A percentile compares a stretch with the other conserved stretches of the same genome.
phyloP scores from a whole-genome alignment of 2,888 invertebrate species.

The Anodontia alba region DNA sequence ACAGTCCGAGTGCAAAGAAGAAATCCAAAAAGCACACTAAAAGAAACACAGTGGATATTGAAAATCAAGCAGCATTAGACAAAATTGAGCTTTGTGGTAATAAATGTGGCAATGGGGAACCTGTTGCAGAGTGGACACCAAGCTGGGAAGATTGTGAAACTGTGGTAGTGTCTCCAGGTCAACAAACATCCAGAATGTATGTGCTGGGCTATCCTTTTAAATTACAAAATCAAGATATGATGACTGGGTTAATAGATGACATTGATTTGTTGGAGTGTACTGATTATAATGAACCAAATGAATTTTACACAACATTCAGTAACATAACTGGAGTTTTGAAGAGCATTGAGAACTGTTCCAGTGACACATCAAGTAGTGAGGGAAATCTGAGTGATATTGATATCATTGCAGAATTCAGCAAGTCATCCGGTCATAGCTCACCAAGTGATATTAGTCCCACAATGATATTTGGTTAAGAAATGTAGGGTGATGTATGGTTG shows the following conservation, averaged over 20 bases:
- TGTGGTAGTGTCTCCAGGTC: constrained; percentile 50
- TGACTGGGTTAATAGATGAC: not conserved
- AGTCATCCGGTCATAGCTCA: constrained; percentile 1
- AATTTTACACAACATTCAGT: not conserved
- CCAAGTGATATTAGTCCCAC: not conserved
- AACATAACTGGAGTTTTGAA: not conserved
- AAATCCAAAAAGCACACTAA: not conserved
- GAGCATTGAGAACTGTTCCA: not conserved
- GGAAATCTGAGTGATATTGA: constrained; percentile 38
- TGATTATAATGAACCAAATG: not conserved
- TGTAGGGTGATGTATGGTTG: too few relatives aligned
- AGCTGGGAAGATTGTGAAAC: constrained; percentile 55
- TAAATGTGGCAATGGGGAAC: not conserved
- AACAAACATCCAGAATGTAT: constrained; percentile 3
- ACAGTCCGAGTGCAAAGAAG: not conserved
- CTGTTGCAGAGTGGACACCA: not conserved
- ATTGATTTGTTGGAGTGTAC: not conserved
- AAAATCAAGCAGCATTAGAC: not conserved
- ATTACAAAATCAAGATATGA: not conserved
- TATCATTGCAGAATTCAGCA: constrained; percentile 48
- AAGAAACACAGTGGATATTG: not conserved
- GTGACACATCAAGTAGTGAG: constrained; percentile 6
- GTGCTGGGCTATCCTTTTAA: constrained; percentile 3
- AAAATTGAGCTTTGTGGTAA: not conserved
- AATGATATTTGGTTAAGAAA: not conserved